A percentile compares a stretch with the other conserved stretches of the same genome.
Evolutionary conservation across 2,888 invertebrate species (phyloP).

Genomic region (Linyphia triangularis): DNA sequence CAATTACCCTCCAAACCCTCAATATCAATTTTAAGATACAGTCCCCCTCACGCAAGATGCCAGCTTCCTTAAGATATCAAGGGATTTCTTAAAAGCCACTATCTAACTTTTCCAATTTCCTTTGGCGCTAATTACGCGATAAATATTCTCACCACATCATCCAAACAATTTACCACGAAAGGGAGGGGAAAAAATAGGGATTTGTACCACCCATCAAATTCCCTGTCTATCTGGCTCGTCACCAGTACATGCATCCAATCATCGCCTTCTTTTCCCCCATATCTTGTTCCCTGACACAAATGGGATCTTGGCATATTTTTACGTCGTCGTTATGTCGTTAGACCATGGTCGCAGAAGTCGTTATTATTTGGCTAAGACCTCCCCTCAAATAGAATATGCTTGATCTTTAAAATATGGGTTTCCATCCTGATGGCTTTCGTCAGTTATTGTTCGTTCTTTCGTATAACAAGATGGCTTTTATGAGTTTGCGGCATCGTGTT

Average conservation of each 20-base stretch:
- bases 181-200: not conserved
- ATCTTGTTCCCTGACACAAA: not conserved
- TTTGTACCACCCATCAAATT: not conserved
- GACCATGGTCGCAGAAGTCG: slow-evolving; percentile 20
- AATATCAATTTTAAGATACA: not conserved
- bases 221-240: not conserved
- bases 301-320: slow-evolving; percentile 32
- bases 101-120: not conserved
- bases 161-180: not conserved
- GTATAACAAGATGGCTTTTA: not conserved
- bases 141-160: slow-evolving; percentile 1
- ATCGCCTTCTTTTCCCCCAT: not conserved
- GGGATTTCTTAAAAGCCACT: not conserved
- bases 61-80: not conserved
- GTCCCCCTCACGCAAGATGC: not conserved
- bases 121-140: slow-evolving; percentile 18
- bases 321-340: slow-evolving; percentile 33
- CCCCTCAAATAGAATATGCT: not conserved
- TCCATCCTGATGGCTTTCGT: not conserved
- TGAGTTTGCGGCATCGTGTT: not conserved
- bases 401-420: not conserved
- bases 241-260: not conserved
- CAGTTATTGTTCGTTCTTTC: slow-evolving; percentile 12
- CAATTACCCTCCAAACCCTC: not conserved
- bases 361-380: slow-evolving; percentile 14